Evolutionary conservation across 2,888 invertebrate species (phyloP), one percentile per base, ranked within the genome.

Genomic region (Caenorhabditis sp.): DNA sequence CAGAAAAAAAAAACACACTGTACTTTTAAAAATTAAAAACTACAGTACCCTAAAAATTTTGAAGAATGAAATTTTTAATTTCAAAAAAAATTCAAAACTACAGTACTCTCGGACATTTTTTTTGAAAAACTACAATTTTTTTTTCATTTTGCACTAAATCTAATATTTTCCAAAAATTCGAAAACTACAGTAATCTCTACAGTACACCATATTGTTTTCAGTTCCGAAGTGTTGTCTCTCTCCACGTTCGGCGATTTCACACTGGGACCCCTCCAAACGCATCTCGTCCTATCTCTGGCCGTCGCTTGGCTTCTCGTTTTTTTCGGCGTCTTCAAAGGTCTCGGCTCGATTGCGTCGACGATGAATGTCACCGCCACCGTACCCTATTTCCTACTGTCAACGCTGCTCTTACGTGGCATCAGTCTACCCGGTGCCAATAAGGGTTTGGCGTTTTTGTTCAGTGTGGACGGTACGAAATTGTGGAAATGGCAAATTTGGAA

Each of bases 291-390:
- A 58, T 94, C 95, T 87, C 91, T 96, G 66, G 91, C 95, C 62
- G 92, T 93, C 84, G 94, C 95, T 77, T 97, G 96, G 96, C 91
- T 95, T 76, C 90, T 96, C 84, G 94, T 96, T 64, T 97, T 96
- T 90, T 94, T 96, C 89, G 94, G 95, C 80, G 92, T 96, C 61
- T 96, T 95, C 94, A 96, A 95, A 90, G 95, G 85, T 0, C 82
- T 86, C 27, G 85, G 85, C 6, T 85, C 85, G 0, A 85, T 85
- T 55, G 85, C 84, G 21, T 84, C 83, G 70, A 83, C 83, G 0
- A 83, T 84, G 54, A 77, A 84, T 53, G 61, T 86, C 36, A 86
- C 86, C 8, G 82, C 84, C 6, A 84, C 85, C 1, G 72, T 86
- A 10, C 86, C 86, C 0, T 86, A 86, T 64, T 69, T 86, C 10